A percentile compares a stretch with the other conserved stretches of the same genome.
Conservation (phyloP, 2,797 vertebrate genomes). For the Salarias fasciatus region DNA sequence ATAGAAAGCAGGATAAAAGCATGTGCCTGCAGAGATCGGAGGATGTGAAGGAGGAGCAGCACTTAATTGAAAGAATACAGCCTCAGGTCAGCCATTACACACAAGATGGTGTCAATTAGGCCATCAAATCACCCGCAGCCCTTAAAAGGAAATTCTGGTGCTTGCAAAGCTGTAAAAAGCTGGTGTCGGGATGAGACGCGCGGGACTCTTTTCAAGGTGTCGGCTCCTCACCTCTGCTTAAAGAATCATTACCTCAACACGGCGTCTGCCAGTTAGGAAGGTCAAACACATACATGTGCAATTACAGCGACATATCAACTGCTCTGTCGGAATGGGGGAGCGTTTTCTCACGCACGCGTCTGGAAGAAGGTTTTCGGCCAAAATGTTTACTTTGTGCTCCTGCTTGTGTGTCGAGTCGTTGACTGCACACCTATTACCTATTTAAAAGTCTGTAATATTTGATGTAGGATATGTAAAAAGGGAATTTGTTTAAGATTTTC, state of each 20-base stretch:
- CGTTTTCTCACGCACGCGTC: no score
- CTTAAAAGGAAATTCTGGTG: conserved; percentile 40
- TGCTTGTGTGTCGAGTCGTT: no score
- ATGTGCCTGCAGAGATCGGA: conserved; percentile 48
- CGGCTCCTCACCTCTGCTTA: conserved; percentile 30
- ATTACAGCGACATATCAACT: background rate
- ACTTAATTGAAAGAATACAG: conserved; percentile 79
- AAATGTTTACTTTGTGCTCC: background rate
- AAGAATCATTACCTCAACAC: conserved; percentile 27
- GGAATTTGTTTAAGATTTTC: no score
- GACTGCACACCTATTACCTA: background rate
- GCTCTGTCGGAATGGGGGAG: background rate
- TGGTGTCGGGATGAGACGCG: conserved; percentile 48
- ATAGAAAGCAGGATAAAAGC: conserved; percentile 56
- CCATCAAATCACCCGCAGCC: conserved; percentile 71
- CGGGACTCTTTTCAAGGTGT: conserved; percentile 39
- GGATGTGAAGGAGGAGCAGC: conserved; percentile 50
- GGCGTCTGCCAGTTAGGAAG: background rate
- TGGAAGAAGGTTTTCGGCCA: background rate
- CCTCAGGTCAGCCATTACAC: conserved; percentile 78
- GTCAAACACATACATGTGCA: background rate
- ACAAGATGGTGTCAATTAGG: conserved; percentile 81
- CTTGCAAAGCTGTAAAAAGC: conserved; percentile 51
- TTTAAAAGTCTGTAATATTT: no score
- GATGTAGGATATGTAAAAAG: no score